Evolutionary conservation across 2,888 invertebrate species (phyloP).

Genomic region (Elgonia sp.): DNA sequence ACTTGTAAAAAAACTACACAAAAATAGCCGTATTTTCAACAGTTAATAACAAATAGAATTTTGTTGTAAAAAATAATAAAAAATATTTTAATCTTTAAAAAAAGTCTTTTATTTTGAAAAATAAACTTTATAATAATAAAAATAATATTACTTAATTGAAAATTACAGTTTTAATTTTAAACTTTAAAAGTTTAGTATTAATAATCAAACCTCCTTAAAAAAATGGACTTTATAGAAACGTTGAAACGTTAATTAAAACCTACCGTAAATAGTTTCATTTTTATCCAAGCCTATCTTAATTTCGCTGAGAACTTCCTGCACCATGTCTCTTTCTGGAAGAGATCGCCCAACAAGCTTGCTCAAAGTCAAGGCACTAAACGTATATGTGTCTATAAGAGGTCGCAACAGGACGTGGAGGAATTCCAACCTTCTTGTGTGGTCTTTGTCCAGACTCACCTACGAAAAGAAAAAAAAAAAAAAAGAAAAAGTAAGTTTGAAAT

Average conservation of each 20-base stretch:
- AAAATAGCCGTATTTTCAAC: too few relatives aligned
- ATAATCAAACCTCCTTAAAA: too few relatives aligned
- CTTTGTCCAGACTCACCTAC: constrained; percentile 83
- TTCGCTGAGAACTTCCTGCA: constrained; percentile 90
- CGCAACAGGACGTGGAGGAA: constrained; percentile 89
- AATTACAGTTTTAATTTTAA: too few relatives aligned
- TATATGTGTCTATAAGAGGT: constrained; percentile 93
- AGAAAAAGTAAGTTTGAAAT: background rate
- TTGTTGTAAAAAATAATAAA: too few relatives aligned
- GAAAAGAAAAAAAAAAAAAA: constrained; percentile 19
- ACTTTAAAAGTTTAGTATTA: too few relatives aligned
- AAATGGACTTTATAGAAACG: too few relatives aligned
- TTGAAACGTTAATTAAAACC: constrained; percentile 14
- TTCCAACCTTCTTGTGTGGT: constrained; percentile 87
- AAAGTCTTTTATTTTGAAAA: too few relatives aligned
- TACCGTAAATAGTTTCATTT: constrained; percentile 90
- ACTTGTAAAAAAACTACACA: too few relatives aligned
- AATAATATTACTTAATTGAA: too few relatives aligned
- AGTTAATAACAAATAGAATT: too few relatives aligned
- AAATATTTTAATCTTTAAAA: too few relatives aligned
- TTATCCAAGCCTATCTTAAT: constrained; percentile 90
- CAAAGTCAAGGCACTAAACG: constrained; percentile 89
- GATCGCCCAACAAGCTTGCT: constrained; percentile 88
- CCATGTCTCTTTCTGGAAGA: constrained; percentile 90
- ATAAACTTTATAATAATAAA: too few relatives aligned